Conservation (phyloP, 2,888 invertebrate species). For the Nymphalis c-album region DNA sequence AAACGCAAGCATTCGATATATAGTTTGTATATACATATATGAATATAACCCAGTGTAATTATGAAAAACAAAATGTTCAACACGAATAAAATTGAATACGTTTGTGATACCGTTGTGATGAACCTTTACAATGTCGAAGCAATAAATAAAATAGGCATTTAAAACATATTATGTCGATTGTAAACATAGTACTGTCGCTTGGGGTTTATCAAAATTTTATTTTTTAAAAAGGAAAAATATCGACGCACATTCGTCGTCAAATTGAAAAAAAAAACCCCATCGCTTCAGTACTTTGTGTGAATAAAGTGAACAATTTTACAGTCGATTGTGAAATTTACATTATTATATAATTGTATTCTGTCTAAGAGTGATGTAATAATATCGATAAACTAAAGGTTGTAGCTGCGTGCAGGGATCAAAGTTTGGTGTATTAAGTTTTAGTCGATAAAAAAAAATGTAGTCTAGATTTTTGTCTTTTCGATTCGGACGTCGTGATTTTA, state of each 20-base stretch:
- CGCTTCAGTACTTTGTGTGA: constrained; percentile 9
- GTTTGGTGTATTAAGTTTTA: constrained; percentile 62
- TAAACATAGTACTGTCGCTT: constrained; percentile 5
- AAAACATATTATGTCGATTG: constrained; percentile 3
- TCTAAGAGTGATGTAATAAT: constrained; percentile 13
- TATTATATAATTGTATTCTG: background rate
- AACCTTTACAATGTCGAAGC: background rate
- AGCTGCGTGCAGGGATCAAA: constrained; percentile 49
- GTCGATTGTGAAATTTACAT: constrained; percentile 8
- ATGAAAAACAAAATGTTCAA: too few relatives aligned
- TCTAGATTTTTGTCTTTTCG: constrained; percentile 27
- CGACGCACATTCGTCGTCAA: too few relatives aligned
- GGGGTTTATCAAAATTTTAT: background rate
- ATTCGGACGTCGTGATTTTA: constrained; percentile 25
- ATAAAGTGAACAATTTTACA: background rate
- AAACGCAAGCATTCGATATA: background rate
- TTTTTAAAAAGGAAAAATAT: background rate
- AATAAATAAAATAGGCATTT: constrained; percentile 6
- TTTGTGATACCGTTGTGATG: too few relatives aligned
- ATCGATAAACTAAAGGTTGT: constrained; percentile 39
- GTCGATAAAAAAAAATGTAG: constrained; percentile 40
- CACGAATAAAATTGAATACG: too few relatives aligned
- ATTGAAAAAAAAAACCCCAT: background rate
- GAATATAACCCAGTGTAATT: background rate
- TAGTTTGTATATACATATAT: background rate